Evolutionary conservation across 2,888 invertebrate species (phyloP).

Genomic region (Galeruca laticollis): DNA sequence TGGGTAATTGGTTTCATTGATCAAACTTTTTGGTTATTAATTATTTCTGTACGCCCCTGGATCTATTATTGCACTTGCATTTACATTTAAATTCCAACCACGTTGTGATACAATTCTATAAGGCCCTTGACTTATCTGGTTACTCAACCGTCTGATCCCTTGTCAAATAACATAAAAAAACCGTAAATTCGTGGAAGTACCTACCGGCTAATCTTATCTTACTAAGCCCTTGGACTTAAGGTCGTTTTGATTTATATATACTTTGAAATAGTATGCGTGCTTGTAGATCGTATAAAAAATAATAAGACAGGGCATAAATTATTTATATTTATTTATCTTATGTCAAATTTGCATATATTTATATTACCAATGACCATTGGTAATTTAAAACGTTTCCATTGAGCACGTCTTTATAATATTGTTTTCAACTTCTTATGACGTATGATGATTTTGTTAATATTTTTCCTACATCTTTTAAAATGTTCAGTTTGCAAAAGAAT

Average conservation of each 20-base stretch:
- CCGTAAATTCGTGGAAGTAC: background rate
- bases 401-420: no score
- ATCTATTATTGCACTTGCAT: background rate
- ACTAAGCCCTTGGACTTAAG: slow-evolving; percentile 21
- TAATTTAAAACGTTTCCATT: no score
- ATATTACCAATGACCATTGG: no score
- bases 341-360: no score
- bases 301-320: no score
- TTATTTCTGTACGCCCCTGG: background rate
- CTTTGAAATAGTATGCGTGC: background rate
- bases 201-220: slow-evolving; percentile 28
- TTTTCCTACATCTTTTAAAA: no score
- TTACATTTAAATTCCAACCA: slow-evolving; percentile 18
- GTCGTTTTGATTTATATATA: background rate
- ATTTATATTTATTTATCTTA: no score
- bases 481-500: no score
- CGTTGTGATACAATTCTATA: slow-evolving; percentile 26
- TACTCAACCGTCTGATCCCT: slow-evolving; percentile 22
- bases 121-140: slow-evolving; percentile 33
- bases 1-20: no score
- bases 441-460: no score
- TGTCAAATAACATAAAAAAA: slow-evolving; percentile 11
- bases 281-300: background rate
- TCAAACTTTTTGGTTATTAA: no score
- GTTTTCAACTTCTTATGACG: no score